phyloP scores from a whole-genome alignment of 1,140 invertebrate species.

The Augochlora pura region DNA sequence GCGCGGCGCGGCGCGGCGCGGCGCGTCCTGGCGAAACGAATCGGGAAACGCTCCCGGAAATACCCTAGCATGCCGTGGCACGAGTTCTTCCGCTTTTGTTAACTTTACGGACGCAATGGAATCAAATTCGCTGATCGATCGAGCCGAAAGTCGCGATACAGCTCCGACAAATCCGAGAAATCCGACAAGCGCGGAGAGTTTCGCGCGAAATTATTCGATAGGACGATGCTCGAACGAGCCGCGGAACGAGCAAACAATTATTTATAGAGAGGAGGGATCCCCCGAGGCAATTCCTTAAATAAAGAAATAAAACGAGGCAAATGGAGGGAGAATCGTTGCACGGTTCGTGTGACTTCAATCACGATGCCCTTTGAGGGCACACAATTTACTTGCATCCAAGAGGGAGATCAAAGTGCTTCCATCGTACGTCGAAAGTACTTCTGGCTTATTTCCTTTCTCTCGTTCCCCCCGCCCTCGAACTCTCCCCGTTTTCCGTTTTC shows the following conservation, averaged over 20 bases:
- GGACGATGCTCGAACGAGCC: not conserved
- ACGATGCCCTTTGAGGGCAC: constrained; percentile 41
- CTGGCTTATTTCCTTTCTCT: constrained; percentile 30
- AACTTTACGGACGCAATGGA: not conserved
- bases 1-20: no score
- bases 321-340: constrained; percentile 35
- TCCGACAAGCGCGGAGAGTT: no score
- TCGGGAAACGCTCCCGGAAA: not conserved
- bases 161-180: no score
- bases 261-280: not conserved
- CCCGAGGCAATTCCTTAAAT: constrained; percentile 26
- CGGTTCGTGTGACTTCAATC: constrained; percentile 59
- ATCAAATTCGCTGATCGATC: no score
- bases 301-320: constrained; percentile 35
- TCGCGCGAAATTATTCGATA: not conserved
- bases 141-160: no score
- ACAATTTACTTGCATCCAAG: constrained; percentile 32
- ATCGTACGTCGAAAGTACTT: constrained; percentile 26
- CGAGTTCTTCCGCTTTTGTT: not conserved
- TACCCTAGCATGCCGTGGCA: not conserved
- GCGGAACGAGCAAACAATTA: constrained; percentile 18
- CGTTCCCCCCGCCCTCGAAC: not conserved
- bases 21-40: no score
- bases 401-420: constrained; percentile 44
- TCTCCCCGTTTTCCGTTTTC: not conserved